Conservation (phyloP, 2,888 invertebrate genomes). For the Papilio demoleus region DNA sequence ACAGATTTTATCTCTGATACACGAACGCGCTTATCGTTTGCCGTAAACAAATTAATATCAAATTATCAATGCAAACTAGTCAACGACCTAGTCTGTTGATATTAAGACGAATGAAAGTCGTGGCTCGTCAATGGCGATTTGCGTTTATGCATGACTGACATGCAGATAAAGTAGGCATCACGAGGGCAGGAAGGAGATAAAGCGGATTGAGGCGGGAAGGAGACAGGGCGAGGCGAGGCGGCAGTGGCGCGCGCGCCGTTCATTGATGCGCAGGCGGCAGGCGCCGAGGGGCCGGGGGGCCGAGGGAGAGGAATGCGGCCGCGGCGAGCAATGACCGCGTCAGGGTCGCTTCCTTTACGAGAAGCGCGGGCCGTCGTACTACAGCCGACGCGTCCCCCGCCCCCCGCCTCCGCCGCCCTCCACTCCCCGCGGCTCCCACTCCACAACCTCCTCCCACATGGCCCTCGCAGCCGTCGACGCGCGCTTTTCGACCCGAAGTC, state of each 20-base stretch:
- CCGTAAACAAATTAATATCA: slow-evolving; percentile 24
- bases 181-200: slow-evolving; percentile 53
- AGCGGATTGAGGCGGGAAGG: slow-evolving; percentile 58
- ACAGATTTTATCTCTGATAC: background rate
- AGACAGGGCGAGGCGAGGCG: slow-evolving; percentile 65
- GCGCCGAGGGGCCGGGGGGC: slow-evolving; percentile 57
- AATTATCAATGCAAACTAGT: slow-evolving; percentile 24
- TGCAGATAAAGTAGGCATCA: slow-evolving; percentile 47
- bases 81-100: slow-evolving; percentile 1
- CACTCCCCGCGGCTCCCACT: slow-evolving; percentile 50
- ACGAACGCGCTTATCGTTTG: background rate
- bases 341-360: slow-evolving; percentile 84
- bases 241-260: slow-evolving; percentile 76
- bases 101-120: slow-evolving; percentile 16
- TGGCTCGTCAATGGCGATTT: slow-evolving; percentile 28
- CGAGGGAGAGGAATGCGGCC: slow-evolving; percentile 79
- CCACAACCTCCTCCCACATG: slow-evolving; percentile 70
- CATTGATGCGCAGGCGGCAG: slow-evolving; percentile 81
- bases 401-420: slow-evolving; percentile 50
- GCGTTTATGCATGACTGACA: slow-evolving; percentile 36
- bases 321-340: slow-evolving; percentile 83
- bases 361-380: slow-evolving; percentile 81
- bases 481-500: slow-evolving; percentile 80
- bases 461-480: slow-evolving; percentile 65
- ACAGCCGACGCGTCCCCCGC: slow-evolving; percentile 68